These are phyloP conservation scores for Lasaia peninsularis DNA, from an alignment of 1,140 invertebrate species.

Conservation along the genomic window DNA sequence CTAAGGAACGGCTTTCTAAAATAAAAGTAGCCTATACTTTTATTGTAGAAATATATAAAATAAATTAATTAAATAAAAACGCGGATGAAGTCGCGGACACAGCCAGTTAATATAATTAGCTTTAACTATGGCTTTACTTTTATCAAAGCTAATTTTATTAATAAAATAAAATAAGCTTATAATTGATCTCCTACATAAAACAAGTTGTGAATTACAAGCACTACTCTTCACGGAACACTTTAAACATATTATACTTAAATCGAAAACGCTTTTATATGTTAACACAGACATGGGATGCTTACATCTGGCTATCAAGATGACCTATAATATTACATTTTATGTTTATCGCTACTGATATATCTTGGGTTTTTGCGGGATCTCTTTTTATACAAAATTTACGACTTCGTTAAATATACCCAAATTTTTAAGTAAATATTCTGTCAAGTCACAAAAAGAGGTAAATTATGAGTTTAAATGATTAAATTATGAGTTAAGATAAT, in stretches of 20 bases:
- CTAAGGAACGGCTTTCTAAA: no score
- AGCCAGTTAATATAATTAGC: no score
- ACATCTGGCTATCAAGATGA: constrained; percentile 3
- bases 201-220: neutral
- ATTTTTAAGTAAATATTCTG: no score
- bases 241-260: neutral
- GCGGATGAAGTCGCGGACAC: no score
- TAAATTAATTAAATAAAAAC: no score
- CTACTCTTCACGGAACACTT: neutral
- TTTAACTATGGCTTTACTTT: no score
- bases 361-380: neutral
- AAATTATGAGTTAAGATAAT: no score
- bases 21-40: no score
- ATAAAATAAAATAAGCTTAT: neutral
- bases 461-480: no score
- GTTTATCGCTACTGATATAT: constrained; percentile 4
- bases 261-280: neutral
- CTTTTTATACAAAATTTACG: constrained; percentile 1
- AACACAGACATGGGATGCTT: neutral
- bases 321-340: constrained; percentile 5
- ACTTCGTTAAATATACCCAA: neutral
- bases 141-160: no score
- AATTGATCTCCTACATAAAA: neutral
- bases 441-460: no score
- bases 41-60: no score